Base-by-base conservation (phyloP, 2,888 invertebrate species). In the Caenorhabditis zanzibari region DNA sequence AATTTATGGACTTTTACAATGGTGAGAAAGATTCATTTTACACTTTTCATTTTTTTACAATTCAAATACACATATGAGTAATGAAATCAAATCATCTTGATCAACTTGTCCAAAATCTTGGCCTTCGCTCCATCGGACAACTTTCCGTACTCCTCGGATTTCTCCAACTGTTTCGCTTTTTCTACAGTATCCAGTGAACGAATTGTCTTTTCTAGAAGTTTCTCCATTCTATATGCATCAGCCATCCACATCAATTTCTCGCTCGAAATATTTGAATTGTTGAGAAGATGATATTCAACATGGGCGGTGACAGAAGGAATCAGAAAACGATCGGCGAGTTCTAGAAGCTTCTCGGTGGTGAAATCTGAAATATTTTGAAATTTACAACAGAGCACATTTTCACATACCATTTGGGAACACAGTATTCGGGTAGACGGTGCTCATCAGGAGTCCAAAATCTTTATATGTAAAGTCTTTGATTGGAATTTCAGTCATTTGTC, bases 401-500 rank as follows among this genome's bases (percentile, higher is more conserved):
- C 19, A 47, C 19, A 47, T 47, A 64, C 64, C 64, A 28, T 64
- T 64, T n/a, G 64, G 47, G 26, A 64, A 64, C 0, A 28, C 19
- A 10, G 64, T 16, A 19, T 47, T 28, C n/a, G 64, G 64, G 16
- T 47, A 26, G 47, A 64, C 16, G 2, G 26, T 64, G n/a, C 47
- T 28, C 26, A 47, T 12, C 6, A 64, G 10, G 1, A 64, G 47
- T 2, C 47, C 16, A 10, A 64, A 28, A 19, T 64, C 47, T 19
- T 64, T 41, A 19, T 47, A 64, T 1, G 44, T 16, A 12, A 64
- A 47, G 10, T 47, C 64, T 16, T 64, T 28, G 7, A 64, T 64
- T 19, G 47, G 47, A 2, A 64, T 28, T 32, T 47, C 64, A n/a
- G 14, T 16, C 64, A 64, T n/a, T 28, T 47, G 26, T n/a, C 47